Evolutionary conservation across 2,888 invertebrate species (phyloP).

Genomic region (Callinectes sapidus): DNA sequence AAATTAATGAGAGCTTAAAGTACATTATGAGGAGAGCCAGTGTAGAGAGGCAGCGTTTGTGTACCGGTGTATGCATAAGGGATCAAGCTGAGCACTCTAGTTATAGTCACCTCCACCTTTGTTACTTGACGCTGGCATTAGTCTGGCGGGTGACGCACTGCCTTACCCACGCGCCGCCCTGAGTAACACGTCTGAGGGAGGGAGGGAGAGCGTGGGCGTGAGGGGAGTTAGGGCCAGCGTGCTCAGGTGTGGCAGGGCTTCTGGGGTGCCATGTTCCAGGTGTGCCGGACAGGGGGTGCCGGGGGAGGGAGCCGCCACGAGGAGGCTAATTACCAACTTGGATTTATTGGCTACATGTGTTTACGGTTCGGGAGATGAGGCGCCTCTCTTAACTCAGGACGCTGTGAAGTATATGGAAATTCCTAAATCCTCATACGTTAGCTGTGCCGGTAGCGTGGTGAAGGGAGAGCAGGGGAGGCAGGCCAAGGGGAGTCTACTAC

Average conservation of each 20-base stretch:
- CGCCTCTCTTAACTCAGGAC: slow-evolving; percentile 18
- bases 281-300: slow-evolving; percentile 7
- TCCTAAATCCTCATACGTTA: background rate
- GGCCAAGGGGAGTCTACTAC: background rate
- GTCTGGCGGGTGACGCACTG: background rate
- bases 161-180: background rate
- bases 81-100: slow-evolving; percentile 28
- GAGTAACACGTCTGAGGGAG: background rate
- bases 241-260: slow-evolving; percentile 10
- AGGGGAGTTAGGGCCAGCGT: slow-evolving; percentile 2
- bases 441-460: background rate
- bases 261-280: slow-evolving; percentile 29
- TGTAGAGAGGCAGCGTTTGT: background rate
- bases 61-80: slow-evolving; percentile 26
- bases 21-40: slow-evolving; percentile 7
- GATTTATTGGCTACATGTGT: slow-evolving; percentile 29
- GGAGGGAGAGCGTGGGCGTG: background rate
- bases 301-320: background rate
- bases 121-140: slow-evolving; percentile 28
- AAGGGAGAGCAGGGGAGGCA: background rate
- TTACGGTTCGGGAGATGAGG: slow-evolving; percentile 27
- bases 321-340: slow-evolving; percentile 18
- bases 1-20: slow-evolving; percentile 34
- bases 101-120: slow-evolving; percentile 14
- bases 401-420: slow-evolving; percentile 6